phyloP scores from a whole-genome alignment of 2,888 invertebrate species.

The Ceratothoa steindachneri region DNA sequence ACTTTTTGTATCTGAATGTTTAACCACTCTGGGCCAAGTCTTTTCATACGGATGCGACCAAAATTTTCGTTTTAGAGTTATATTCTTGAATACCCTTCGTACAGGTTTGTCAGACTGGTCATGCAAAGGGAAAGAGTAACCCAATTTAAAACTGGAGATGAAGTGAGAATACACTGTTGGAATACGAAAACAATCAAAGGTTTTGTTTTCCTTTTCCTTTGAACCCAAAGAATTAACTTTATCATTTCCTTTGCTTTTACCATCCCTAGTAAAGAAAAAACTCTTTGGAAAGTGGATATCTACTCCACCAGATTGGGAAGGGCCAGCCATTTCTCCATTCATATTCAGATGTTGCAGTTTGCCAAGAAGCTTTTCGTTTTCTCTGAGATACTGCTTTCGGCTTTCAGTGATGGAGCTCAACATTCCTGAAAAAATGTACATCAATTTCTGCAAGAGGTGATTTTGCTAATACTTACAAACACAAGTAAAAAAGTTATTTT shows the following conservation, averaged over 20 bases:
- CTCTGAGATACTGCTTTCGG: slow-evolving; percentile 33
- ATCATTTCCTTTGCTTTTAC: background rate
- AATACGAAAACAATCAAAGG: slow-evolving; percentile 31
- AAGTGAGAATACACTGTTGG: slow-evolving; percentile 35
- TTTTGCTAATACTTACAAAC: too few relatives aligned
- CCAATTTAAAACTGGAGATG: slow-evolving; percentile 36
- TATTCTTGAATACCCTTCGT: slow-evolving; percentile 24
- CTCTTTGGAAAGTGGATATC: slow-evolving; percentile 15
- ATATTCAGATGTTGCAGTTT: slow-evolving; percentile 34
- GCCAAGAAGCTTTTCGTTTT: slow-evolving; percentile 22
- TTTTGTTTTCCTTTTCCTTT: slow-evolving; percentile 33
- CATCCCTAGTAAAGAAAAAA: slow-evolving; percentile 1
- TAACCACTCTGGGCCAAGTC: background rate
- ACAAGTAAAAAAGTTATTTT: too few relatives aligned
- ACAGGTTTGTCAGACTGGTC: slow-evolving; percentile 22
- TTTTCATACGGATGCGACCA: slow-evolving; percentile 32
- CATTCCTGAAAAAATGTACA: slow-evolving; percentile 38
- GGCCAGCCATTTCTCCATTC: slow-evolving; percentile 22
- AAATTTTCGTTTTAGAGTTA: slow-evolving; percentile 19
- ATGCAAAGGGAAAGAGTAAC: slow-evolving; percentile 30
- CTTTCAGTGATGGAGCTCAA: slow-evolving; percentile 34
- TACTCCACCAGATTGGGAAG: slow-evolving; percentile 26
- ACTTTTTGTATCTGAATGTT: slow-evolving; percentile 9
- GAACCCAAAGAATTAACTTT: background rate
- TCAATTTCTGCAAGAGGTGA: too few relatives aligned